Evolutionary conservation across 1,140 invertebrate species (phyloP).

Genomic region (Planococcus citri): DNA sequence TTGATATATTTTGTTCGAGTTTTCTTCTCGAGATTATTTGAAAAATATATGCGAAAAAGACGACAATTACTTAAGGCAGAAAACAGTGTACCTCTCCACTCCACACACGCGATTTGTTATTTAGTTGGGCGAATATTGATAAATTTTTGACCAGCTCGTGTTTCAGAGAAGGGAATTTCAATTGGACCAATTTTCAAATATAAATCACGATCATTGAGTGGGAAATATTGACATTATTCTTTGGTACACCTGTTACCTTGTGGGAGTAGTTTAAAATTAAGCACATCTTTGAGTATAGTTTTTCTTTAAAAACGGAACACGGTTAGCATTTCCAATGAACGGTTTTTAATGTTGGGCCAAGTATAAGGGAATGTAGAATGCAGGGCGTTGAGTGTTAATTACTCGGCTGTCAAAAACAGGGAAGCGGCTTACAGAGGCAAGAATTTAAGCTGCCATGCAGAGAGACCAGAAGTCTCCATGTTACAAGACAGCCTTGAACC

Average conservation of each 20-base stretch:
- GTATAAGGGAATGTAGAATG: not conserved
- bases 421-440: conserved; percentile 9
- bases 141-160: too few species aligned
- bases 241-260: not conserved
- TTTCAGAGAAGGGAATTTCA: too few species aligned
- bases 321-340: conserved; percentile 8
- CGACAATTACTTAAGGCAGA: too few species aligned
- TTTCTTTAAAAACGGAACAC: conserved; percentile 2
- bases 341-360: conserved; percentile 9
- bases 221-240: too few species aligned
- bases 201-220: too few species aligned
- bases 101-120: too few species aligned
- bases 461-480: not conserved
- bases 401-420: conserved; percentile 18
- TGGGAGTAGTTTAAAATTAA: not conserved
- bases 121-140: too few species aligned
- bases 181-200: too few species aligned
- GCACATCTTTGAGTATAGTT: not conserved
- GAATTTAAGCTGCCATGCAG: conserved; percentile 1
- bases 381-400: conserved; percentile 15
- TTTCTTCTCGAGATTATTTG: too few species aligned
- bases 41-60: too few species aligned
- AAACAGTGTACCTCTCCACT: too few species aligned
- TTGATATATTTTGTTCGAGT: too few species aligned
- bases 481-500: conserved; percentile 16